Evolutionary conservation across 2,113 vertebrate species (phyloP), one percentile per base, ranked within the genome.

Genomic region (Indicator indicator): DNA sequence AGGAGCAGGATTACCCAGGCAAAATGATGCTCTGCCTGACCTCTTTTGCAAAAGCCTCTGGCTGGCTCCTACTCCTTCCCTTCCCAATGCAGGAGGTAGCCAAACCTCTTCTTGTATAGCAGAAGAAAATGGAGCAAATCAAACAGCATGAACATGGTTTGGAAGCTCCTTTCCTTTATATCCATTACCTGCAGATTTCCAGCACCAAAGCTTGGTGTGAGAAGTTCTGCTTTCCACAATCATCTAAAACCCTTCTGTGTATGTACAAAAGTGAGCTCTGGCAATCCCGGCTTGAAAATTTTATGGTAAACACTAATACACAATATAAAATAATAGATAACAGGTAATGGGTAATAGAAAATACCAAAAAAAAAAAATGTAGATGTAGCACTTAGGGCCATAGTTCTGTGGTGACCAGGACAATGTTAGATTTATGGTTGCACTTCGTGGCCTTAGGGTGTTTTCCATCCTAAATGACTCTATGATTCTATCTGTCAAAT

Each of bases 91-190:
- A 88, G 55, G 30, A 88, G 46, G 40, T n/a, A 77, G 13, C 21
- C 27, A 63, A 63, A 55, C 6, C 11, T 75, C 28, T 62, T 52
- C n/a, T 60, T 18, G 0, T 0, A 0, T 28, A 52, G 27, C 44
- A 63, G 55, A 65, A 74, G 24, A 81, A 56, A 75, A 63, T 4
- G 75, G 65, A 7, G n/a, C 38, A 82, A 73, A 36, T 65, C 48
- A 79, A 59, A 93, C 26, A 58, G 23, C 23, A 75, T 23, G 7
- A 54, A 55, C 2, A 2, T 27, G 1, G 2, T 50, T 75, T 60
- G 69, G n/a, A 52, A 38, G 21, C 9, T 11, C 21, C 38, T 65
- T 55, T 79, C n/a, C 21, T 77, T 85, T 32, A 8, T 38, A 44
- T 20, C 18, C 4, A 5, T 48, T 59, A 38, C n/a, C 67, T 40